A percentile compares a stretch with the other conserved stretches of the same genome.
phyloP scores from a whole-genome alignment of 2,888 invertebrate genomes.

The Drosophila picticornis region DNA sequence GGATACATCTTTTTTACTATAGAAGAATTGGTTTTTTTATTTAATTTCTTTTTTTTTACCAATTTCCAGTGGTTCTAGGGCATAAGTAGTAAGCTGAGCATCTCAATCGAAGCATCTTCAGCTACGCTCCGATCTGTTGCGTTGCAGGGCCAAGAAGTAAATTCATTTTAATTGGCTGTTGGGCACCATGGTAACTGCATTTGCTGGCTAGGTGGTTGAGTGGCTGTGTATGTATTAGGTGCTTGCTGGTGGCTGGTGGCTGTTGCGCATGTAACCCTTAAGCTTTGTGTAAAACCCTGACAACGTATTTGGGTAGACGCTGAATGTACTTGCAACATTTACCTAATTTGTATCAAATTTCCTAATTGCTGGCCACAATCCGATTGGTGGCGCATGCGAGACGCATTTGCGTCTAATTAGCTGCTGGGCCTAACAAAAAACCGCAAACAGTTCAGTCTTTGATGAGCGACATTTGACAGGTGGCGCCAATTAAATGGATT shows the following conservation, averaged over 20 bases:
- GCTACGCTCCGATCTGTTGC: slow-evolving; percentile 20
- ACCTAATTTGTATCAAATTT: slow-evolving; percentile 67
- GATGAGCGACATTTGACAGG: slow-evolving; percentile 45
- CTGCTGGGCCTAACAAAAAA: slow-evolving; percentile 23
- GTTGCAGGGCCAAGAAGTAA: slow-evolving; percentile 11
- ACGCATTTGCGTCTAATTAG: slow-evolving; percentile 70
- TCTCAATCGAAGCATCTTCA: slow-evolving; percentile 23
- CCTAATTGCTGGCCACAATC: slow-evolving; percentile 58
- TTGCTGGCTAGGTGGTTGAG: slow-evolving; percentile 13
- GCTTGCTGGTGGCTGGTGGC: slow-evolving; percentile 10
- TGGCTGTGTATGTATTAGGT: slow-evolving; percentile 12
- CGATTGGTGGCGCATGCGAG: slow-evolving; percentile 56
- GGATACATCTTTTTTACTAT: not conserved
- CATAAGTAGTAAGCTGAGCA: slow-evolving; percentile 14
- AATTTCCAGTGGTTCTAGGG: not conserved
- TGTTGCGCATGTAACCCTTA: slow-evolving; percentile 45
- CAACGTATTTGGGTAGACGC: slow-evolving; percentile 26
- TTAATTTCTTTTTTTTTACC: not conserved
- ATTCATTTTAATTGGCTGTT: slow-evolving; percentile 67
- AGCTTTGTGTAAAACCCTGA: slow-evolving; percentile 36
- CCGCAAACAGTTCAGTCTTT: slow-evolving; percentile 67
- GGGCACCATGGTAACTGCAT: slow-evolving; percentile 52
- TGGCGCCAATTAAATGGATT: slow-evolving; percentile 64
- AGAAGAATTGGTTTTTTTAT: not conserved
- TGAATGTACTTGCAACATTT: slow-evolving; percentile 40